Conservation (phyloP, 2,797 vertebrate species). For the Sebastes iracundus region DNA sequence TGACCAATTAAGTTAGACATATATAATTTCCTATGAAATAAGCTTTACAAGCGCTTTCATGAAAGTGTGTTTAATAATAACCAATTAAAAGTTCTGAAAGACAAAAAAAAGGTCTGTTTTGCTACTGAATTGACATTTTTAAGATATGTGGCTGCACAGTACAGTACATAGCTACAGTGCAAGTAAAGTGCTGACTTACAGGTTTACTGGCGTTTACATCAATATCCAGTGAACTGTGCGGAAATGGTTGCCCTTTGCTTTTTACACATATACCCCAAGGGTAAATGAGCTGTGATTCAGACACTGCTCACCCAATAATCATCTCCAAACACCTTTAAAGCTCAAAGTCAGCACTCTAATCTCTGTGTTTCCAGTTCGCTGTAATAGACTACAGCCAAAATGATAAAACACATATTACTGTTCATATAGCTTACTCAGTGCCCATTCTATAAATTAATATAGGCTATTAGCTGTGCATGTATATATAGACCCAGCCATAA, state of each 20-base stretch:
- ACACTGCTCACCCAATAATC: conserved; percentile 5
- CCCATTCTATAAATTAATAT: not conserved
- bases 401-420: not conserved
- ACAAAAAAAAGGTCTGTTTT: not conserved
- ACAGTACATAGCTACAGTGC: not conserved
- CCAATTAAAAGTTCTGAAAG: not conserved
- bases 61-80: not conserved
- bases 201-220: conserved; percentile 4
- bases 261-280: not conserved
- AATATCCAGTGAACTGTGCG: not conserved
- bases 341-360: not conserved
- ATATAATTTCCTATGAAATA: not conserved
- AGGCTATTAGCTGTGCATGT: not conserved
- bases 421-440: not conserved
- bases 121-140: not conserved
- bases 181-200: not conserved
- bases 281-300: not conserved
- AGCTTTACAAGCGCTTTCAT: not conserved
- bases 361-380: not conserved
- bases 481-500: not conserved
- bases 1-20: not conserved
- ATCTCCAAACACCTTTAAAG: not conserved
- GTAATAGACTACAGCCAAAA: not conserved
- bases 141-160: not conserved
- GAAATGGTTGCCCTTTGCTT: not conserved